Base-by-base conservation (phyloP, 2,888 invertebrate species). In the Oxycera nigricornis region DNA sequence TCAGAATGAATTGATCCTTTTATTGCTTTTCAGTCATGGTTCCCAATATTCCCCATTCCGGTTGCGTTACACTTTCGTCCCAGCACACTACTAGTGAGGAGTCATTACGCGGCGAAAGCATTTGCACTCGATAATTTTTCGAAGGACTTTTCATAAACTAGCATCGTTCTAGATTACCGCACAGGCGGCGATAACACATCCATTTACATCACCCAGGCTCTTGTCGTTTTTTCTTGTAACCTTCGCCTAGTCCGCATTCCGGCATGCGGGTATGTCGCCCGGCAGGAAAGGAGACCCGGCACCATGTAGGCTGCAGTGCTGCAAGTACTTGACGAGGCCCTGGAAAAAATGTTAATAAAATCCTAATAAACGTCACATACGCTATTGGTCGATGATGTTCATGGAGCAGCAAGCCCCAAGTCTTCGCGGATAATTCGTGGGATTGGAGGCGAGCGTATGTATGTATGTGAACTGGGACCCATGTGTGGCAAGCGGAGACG, bases 331-430 rank as follows among this genome's bases (percentile, higher is more conserved):
- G 65, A 65, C 65, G 65, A 35, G 41, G 41, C 39, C 11, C 65
- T 28, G 41, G 24, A 59, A 65, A 52, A 70, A 70, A 70, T 31
- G 52, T 70, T 70, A 70, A 70, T 70, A 72, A 72, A 73, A 73
- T 59, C 73, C 73, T 73, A 73, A 73, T 73, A 73, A 73, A 73
- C 61, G 73, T 73, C 73, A 73, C 41, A 50, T 62, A 50, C 50
- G 28, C 62, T 31, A 73, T 73, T 73, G 73, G 73, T 62, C 62
- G 73, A 62, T 70, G 70, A 70, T 70, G 70, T 70, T 55, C 70
- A 35, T 70, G 3, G 70, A 70, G 70, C 50, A n/a, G 65, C 65
- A 65, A 39, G 39, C 22, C 55, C 20, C 31, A 55, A 65, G 26
- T 52, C 70, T 70, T 70, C 70, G 30, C 39, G 28, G 50, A n/a